Conservation (phyloP, 1,140 invertebrate genomes). For the Battus philenor region DNA sequence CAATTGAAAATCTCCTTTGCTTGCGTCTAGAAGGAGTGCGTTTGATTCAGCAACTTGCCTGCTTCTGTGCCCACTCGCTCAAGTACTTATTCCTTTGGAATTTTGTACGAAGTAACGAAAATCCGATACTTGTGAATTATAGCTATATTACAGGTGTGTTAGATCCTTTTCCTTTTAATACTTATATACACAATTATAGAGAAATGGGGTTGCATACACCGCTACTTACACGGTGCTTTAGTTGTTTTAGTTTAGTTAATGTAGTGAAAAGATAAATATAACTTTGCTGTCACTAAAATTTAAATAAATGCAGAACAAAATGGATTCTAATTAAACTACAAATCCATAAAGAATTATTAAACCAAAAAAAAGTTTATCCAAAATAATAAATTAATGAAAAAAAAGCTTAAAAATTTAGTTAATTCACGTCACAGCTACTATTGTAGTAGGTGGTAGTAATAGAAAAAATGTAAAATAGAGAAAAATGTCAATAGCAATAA, state of each 20-base stretch:
- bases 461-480: too few relatives aligned
- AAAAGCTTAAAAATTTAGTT: too few relatives aligned
- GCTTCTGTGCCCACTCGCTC: constrained; percentile 42
- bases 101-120: constrained; percentile 53
- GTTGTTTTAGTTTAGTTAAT: neutral
- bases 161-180: neutral
- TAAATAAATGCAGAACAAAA: neutral
- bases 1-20: constrained; percentile 54
- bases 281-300: neutral
- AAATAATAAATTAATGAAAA: too few relatives aligned
- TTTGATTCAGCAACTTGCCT: constrained; percentile 47
- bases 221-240: neutral
- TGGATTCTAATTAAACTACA: too few relatives aligned
- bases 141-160: constrained; percentile 49
- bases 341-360: too few relatives aligned
- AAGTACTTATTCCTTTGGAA: constrained; percentile 64
- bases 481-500: too few relatives aligned
- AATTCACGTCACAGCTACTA: too few relatives aligned
- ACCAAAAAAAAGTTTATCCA: too few relatives aligned
- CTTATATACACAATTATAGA: too few relatives aligned
- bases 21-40: constrained; percentile 46
- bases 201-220: neutral
- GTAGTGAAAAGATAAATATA: too few relatives aligned
- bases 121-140: constrained; percentile 57
- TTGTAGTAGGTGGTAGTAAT: too few relatives aligned